Percentiles rank a stretch among this genome's conserved stretches.
These are phyloP conservation scores for Struthio camelus DNA, from an alignment of 2,113 vertebrate species.

Conservation along the genomic window DNA sequence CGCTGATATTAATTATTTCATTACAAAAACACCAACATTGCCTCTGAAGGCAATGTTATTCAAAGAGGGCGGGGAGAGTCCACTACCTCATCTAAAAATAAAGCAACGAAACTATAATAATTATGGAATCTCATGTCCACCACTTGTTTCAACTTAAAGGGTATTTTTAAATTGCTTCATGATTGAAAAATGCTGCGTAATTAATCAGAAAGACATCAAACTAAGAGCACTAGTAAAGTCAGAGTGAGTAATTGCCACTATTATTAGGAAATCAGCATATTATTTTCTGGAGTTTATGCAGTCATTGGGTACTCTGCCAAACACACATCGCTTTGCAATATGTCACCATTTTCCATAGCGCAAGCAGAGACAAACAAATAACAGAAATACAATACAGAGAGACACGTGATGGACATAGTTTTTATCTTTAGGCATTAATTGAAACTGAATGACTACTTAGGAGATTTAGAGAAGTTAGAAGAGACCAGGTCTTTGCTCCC, in stretches of 20 bases:
- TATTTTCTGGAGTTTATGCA: not conserved
- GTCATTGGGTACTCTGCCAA: not conserved
- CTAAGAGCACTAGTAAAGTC: not conserved
- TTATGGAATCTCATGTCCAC: not conserved
- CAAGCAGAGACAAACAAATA: not conserved
- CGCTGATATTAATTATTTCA: not conserved
- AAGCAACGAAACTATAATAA: constrained; percentile 2
- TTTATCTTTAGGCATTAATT: not conserved
- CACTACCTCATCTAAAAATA: constrained; percentile 24
- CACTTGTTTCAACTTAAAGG: not conserved
- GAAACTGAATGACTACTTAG: not conserved
- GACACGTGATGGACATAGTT: accelerated
- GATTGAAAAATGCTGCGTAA: constrained; percentile 29
- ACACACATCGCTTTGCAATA: not conserved
- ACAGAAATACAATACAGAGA: accelerated
- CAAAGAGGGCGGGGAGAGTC: not conserved
- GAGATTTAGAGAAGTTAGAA: not conserved
- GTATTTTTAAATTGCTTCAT: constrained; percentile 6
- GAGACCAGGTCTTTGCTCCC: accelerated
- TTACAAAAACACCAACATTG: not conserved
- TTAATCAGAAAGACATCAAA: constrained; percentile 15
- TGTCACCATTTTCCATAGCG: not conserved
- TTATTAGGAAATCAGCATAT: not conserved
- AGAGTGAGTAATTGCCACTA: not conserved
- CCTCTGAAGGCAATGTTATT: not conserved